Evolutionary conservation across 2,888 invertebrate species (phyloP).

Genomic region (Cryptocephalus primarius): DNA sequence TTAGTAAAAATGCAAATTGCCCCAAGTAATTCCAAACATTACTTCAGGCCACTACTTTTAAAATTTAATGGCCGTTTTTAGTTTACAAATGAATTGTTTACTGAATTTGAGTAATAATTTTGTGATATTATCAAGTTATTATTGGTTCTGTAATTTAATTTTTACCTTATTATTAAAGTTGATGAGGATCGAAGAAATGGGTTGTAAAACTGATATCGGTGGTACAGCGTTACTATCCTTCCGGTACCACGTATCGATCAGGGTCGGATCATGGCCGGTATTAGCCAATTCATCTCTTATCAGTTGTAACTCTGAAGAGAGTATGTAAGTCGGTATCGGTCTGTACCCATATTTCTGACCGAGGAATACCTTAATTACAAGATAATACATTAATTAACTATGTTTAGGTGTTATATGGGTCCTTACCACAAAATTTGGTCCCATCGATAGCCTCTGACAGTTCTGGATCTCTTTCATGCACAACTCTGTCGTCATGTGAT

Average conservation of each 20-base stretch:
- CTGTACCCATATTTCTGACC: conserved; percentile 98
- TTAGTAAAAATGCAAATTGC: no score
- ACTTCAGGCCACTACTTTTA: no score
- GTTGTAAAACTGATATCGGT: conserved; percentile 87
- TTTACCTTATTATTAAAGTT: conserved; percentile 95
- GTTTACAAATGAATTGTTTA: no score
- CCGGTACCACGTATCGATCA: conserved; percentile 91
- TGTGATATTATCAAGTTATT: no score
- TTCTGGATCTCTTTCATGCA: conserved; percentile 98
- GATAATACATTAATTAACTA: background rate
- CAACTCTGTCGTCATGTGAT: conserved; percentile 97
- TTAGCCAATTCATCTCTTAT: conserved; percentile 76
- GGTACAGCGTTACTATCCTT: conserved; percentile 95
- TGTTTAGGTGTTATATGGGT: background rate
- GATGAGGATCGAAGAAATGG: conserved; percentile 91
- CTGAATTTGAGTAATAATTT: no score
- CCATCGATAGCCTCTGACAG: conserved; percentile 94
- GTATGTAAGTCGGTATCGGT: conserved; percentile 90
- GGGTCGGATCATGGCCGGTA: conserved; percentile 68
- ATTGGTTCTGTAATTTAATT: background rate
- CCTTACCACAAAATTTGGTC: conserved; percentile 88
- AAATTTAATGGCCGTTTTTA: no score
- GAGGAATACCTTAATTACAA: conserved; percentile 60
- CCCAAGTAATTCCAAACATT: no score
- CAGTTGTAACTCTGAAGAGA: conserved; percentile 82